phyloP scores from a whole-genome alignment of 2,113 vertebrate species.

The Thalassoma bifasciatum region DNA sequence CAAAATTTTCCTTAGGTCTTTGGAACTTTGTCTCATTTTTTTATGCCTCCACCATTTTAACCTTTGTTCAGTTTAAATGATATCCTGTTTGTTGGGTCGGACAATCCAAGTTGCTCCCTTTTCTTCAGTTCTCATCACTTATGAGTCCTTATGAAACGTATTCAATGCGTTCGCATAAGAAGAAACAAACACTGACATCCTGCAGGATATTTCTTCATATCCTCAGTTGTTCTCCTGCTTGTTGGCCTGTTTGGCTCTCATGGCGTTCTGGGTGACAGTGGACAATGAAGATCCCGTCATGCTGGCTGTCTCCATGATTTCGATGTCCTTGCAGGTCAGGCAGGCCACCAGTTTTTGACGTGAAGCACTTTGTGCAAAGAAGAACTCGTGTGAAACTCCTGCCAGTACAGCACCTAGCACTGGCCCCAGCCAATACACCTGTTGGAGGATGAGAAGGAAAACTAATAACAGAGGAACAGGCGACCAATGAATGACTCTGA shows the following conservation, averaged over 20 bases:
- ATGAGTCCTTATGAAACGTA: neutral
- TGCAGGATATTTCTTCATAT: neutral
- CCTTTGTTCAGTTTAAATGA: neutral
- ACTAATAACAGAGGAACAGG: neutral
- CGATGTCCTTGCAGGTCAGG: slow-evolving; percentile 84
- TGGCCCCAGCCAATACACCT: slow-evolving; percentile 88
- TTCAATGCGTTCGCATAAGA: neutral
- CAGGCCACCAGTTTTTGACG: slow-evolving; percentile 86
- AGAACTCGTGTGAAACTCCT: slow-evolving; percentile 84
- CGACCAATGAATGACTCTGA: no score
- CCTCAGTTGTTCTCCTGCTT: slow-evolving; percentile 77
- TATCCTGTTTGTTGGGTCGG: neutral
- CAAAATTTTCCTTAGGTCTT: neutral
- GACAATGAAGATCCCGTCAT: slow-evolving; percentile 85
- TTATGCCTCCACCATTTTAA: neutral
- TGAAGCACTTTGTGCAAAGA: slow-evolving; percentile 83
- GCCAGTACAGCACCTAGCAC: slow-evolving; percentile 82
- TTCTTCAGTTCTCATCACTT: neutral
- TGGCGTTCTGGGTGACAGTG: slow-evolving; percentile 72
- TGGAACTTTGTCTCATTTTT: no score
- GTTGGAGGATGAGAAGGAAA: neutral
- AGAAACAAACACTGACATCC: neutral
- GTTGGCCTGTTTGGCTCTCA: slow-evolving; percentile 79
- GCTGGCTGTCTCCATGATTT: slow-evolving; percentile 85
- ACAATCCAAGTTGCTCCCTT: slow-evolving; percentile 3